Evolutionary conservation across 2,888 invertebrate species (phyloP).

Genomic region (Tachina fera): DNA sequence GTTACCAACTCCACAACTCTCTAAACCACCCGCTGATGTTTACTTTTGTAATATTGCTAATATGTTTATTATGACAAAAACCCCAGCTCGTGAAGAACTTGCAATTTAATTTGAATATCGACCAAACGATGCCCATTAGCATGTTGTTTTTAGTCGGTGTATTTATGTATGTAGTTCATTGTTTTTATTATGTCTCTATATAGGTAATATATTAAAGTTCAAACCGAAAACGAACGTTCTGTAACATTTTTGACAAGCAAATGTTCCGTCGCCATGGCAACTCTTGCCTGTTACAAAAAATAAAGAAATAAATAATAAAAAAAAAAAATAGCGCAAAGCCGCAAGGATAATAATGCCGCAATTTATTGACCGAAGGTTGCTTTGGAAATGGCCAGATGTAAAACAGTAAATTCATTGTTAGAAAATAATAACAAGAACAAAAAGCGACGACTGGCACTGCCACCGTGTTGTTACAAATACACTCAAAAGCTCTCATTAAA

Average conservation of each 20-base stretch:
- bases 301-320: conserved; percentile 58
- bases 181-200: conserved; percentile 54
- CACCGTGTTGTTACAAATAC: conserved; percentile 53
- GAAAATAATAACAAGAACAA: conserved; percentile 72
- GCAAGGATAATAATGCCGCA: conserved; percentile 73
- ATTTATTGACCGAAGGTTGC: conserved; percentile 75
- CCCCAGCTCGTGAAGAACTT: conserved; percentile 38
- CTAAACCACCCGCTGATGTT: conserved; percentile 46
- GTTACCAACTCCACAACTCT: conserved; percentile 44
- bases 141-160: conserved; percentile 51
- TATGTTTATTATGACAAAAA: conserved; percentile 42
- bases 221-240: conserved; percentile 42
- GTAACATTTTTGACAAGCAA: conserved; percentile 67
- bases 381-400: conserved; percentile 74
- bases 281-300: conserved; percentile 71
- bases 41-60: conserved; percentile 16
- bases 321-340: conserved; percentile 72
- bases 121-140: conserved; percentile 81
- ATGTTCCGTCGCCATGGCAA: conserved; percentile 71
- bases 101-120: conserved; percentile 80
- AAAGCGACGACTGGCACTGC: conserved; percentile 65
- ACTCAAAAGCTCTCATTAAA: conserved; percentile 55
- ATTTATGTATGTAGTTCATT: background rate
- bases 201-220: conserved; percentile 48
- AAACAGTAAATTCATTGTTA: conserved; percentile 72